Base-by-base conservation (phyloP, 2,888 invertebrate species). In the Panopea generosa region DNA sequence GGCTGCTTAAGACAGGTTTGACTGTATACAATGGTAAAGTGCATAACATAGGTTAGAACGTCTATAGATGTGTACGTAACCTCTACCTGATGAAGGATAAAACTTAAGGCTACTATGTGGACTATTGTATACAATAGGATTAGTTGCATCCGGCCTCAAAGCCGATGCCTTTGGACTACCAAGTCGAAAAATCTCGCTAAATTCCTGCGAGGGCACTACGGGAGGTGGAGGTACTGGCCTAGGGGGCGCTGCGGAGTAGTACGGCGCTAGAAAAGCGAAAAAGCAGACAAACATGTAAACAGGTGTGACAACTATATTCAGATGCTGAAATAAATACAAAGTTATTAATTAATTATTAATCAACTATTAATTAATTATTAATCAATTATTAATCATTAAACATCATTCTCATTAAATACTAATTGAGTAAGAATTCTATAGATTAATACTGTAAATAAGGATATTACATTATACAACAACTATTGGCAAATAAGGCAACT, bases 71-170 rank as follows among this genome's bases (percentile, higher is more conserved):
- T 45, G 61, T 40, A 20, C 9, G 9, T 27, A 26, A 60, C 14
- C 14, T 45, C 78, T 81, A 81, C 81, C 81, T 81, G 67, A 26
- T 45, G 75, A 69, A 14, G 81, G 81, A 59, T 67, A 74, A 72
- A 81, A 81, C 65, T 70, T 81, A 74, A 81, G 49, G 40, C 79
- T 83, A 75, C 75, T 81, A 68, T 69, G 72, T 20, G 81, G 82
- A 61, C 86, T 84, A 84, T 86, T 86, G 47, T 86, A 84, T 53
- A 85, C 84, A 66, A 87, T 66, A 47, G 83, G 83, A 75, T 73
- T 74, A 57, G 66, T 45, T 78, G 69, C 84, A 61, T 57, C 80
- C 33, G 74, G 78, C 63, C 53, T 49, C 52, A 69, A 62, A 53
- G 79, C 67, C 57, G 82, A 62, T 56, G 84, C 82, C 68, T 75